Conservation (phyloP, 1,140 invertebrate species). For the Phocides pigmalion region DNA sequence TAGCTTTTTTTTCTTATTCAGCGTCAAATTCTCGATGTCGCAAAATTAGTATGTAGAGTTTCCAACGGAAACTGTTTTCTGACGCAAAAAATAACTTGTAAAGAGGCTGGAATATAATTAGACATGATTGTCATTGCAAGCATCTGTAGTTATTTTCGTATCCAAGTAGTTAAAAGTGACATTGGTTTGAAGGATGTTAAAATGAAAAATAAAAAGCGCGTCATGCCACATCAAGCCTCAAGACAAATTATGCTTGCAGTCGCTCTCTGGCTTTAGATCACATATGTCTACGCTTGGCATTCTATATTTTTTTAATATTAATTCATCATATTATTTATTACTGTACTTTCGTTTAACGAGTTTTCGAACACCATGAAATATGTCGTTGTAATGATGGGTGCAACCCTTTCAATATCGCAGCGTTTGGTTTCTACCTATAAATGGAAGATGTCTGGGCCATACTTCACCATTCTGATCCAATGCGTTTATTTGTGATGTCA, state of each 20-base stretch:
- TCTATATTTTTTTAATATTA: neutral
- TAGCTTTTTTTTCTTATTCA: neutral
- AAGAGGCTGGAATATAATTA: conserved; percentile 26
- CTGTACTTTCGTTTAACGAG: no score
- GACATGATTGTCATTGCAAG: conserved; percentile 31
- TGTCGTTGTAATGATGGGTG: no score
- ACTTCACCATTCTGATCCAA: no score
- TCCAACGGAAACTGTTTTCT: conserved; percentile 21
- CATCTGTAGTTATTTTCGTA: conserved; percentile 32
- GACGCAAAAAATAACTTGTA: conserved; percentile 21
- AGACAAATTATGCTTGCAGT: conserved; percentile 53
- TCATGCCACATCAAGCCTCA: conserved; percentile 52
- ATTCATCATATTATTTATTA: no score
- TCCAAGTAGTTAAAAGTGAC: conserved; percentile 53
- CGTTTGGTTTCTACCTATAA: no score
- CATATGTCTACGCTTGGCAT: conserved; percentile 7
- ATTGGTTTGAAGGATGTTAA: conserved; percentile 56
- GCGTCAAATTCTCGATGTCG: neutral
- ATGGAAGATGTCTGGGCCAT: no score
- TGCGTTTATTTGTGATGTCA: no score
- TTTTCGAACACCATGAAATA: no score
- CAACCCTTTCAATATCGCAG: no score
- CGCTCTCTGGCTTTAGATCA: neutral
- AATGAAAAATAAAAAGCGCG: conserved; percentile 45
- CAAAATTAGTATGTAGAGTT: conserved; percentile 24